A percentile compares a stretch with the other conserved stretches of the same genome.
Conservation (phyloP, 1,140 invertebrate genomes). For the Heliconius nattereri region DNA sequence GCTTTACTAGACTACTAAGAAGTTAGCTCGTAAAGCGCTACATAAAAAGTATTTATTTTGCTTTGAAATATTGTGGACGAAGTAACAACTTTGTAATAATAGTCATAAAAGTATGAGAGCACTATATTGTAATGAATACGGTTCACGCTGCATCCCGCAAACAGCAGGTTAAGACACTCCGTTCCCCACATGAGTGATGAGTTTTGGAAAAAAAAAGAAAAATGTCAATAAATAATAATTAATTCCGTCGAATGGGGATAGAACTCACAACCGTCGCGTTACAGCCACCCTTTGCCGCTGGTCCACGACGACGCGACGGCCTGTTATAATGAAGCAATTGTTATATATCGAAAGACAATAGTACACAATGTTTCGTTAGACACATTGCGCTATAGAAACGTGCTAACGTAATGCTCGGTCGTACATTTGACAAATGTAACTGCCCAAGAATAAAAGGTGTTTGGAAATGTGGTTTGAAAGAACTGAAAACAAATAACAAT, state of each 20-base stretch:
- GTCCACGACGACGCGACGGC: too few species aligned
- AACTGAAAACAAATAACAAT: background rate
- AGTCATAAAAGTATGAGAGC: conserved; percentile 1
- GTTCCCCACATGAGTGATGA: too few species aligned
- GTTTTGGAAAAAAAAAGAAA: too few species aligned
- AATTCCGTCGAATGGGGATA: too few species aligned
- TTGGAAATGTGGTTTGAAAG: conserved; percentile 23
- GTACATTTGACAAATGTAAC: conserved; percentile 32
- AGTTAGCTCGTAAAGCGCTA: background rate
- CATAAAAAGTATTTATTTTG: background rate
- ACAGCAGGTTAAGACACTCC: too few species aligned
- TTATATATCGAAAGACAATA: conserved; percentile 37
- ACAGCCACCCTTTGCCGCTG: too few species aligned
- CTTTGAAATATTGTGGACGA: background rate
- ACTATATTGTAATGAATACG: background rate
- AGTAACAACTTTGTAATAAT: background rate
- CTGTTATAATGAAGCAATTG: background rate
- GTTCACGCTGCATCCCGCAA: too few species aligned
- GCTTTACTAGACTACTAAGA: background rate
- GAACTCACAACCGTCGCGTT: too few species aligned
- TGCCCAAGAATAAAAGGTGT: conserved; percentile 21
- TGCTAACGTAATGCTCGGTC: conserved; percentile 29
- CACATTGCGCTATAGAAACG: conserved; percentile 30
- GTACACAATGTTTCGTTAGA: conserved; percentile 27
- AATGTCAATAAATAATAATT: too few species aligned